phyloP scores from a whole-genome alignment of 2,113 vertebrate genomes.

The Amblyopsis rosae region DNA sequence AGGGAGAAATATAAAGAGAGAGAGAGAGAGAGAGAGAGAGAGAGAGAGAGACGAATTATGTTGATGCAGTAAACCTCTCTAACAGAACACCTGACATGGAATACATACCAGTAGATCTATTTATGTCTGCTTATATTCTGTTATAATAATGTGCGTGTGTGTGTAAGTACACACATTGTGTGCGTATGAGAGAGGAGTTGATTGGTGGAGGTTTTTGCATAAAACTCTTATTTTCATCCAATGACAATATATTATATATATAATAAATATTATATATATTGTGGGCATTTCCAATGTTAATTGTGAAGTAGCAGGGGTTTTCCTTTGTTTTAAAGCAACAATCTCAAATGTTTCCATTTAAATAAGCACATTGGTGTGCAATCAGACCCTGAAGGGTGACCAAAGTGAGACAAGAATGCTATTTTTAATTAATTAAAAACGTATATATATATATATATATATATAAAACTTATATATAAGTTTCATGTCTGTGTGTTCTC shows the following conservation, averaged over 20 bases:
- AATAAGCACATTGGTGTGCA: too few relatives aligned
- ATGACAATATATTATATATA: constrained; percentile 13
- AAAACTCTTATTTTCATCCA: constrained; percentile 1
- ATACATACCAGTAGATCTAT: constrained; percentile 40
- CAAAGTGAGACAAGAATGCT: too few relatives aligned
- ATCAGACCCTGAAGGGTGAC: too few relatives aligned
- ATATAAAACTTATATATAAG: too few relatives aligned
- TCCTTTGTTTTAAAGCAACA: too few relatives aligned
- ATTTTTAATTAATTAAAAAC: too few relatives aligned
- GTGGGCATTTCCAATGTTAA: too few relatives aligned
- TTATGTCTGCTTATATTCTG: constrained; percentile 52
- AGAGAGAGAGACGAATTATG: constrained; percentile 47
- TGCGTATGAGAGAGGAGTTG: not conserved
- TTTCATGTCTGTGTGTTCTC: too few relatives aligned
- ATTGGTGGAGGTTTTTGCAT: constrained; percentile 12
- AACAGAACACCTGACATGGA: constrained; percentile 44
- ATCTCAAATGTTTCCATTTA: too few relatives aligned
- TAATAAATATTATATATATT: too few relatives aligned
- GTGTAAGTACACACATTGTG: constrained; percentile 6
- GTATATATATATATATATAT: too few relatives aligned
- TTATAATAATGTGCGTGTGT: constrained; percentile 27
- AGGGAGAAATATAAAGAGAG: not conserved
- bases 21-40: constrained; percentile 7
- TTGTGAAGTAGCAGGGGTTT: too few relatives aligned
- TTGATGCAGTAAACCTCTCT: constrained; percentile 46